Evolutionary conservation across 2,888 invertebrate species (phyloP).

Genomic region (Ethmia dodecea): DNA sequence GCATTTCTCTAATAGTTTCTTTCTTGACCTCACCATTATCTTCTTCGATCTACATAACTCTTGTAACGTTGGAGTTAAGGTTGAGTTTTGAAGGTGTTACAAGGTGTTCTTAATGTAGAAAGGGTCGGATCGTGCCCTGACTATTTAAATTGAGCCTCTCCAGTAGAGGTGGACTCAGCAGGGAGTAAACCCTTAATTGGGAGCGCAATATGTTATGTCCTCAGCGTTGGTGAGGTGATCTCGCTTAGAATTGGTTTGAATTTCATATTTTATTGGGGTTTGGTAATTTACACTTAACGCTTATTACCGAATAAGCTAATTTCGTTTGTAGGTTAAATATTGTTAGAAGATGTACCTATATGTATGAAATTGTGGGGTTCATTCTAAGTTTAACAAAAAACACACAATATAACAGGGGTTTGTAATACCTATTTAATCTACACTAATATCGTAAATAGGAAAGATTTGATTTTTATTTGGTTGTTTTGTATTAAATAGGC

Average conservation of each 20-base stretch:
- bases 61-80: conserved; percentile 23
- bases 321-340: too few relatives aligned
- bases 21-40: conserved; percentile 33
- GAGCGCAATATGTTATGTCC: conserved; percentile 66
- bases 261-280: conserved; percentile 1
- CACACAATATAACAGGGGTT: too few relatives aligned
- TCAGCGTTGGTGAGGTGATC: conserved; percentile 35
- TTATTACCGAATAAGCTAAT: too few relatives aligned
- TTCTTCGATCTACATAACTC: conserved; percentile 15
- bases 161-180: conserved; percentile 61
- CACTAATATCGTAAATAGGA: too few relatives aligned
- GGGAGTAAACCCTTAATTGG: conserved; percentile 72
- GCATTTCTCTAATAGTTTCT: conserved; percentile 60
- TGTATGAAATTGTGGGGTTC: too few relatives aligned
- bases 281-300: too few relatives aligned
- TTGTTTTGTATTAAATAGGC: too few relatives aligned
- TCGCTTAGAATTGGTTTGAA: conserved; percentile 32
- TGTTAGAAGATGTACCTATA: too few relatives aligned
- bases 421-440: too few relatives aligned
- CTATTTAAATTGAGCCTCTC: conserved; percentile 62
- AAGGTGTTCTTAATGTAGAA: conserved; percentile 21
- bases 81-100: conserved; percentile 18
- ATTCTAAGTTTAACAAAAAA: too few relatives aligned
- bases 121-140: conserved; percentile 60
- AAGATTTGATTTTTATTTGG: too few relatives aligned